Conservation (phyloP, 2,113 vertebrate species). For the Cyrtonyx montezumae region DNA sequence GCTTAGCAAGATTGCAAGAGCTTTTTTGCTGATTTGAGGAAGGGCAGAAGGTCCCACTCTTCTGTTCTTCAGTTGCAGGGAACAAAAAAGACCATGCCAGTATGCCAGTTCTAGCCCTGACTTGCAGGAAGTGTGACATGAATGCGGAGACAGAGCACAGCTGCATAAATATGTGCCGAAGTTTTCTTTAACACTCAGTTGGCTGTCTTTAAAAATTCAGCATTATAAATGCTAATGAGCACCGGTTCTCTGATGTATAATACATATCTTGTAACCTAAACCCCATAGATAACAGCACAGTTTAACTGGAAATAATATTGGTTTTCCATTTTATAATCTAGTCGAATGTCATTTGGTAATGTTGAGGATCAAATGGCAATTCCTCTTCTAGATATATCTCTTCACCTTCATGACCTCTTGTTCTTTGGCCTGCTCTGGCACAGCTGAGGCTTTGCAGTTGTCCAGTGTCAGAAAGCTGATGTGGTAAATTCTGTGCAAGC, state of each 20-base stretch:
- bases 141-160: background rate
- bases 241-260: background rate
- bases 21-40: no score
- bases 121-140: accelerated
- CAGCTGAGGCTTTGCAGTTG: background rate
- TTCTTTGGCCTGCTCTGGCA: background rate
- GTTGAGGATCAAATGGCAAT: background rate
- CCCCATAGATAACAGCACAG: background rate
- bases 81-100: background rate
- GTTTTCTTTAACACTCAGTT: background rate
- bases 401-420: background rate
- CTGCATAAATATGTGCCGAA: background rate
- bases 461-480: background rate
- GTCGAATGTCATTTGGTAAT: background rate
- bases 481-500: background rate
- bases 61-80: background rate
- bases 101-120: background rate
- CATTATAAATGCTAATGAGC: background rate
- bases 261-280: background rate
- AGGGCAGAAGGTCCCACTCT: no score
- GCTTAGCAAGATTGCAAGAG: no score
- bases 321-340: background rate
- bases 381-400: background rate
- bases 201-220: background rate
- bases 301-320: background rate